phyloP scores from a whole-genome alignment of 2,888 invertebrate genomes.

The Scaptomyza caliginosa region DNA sequence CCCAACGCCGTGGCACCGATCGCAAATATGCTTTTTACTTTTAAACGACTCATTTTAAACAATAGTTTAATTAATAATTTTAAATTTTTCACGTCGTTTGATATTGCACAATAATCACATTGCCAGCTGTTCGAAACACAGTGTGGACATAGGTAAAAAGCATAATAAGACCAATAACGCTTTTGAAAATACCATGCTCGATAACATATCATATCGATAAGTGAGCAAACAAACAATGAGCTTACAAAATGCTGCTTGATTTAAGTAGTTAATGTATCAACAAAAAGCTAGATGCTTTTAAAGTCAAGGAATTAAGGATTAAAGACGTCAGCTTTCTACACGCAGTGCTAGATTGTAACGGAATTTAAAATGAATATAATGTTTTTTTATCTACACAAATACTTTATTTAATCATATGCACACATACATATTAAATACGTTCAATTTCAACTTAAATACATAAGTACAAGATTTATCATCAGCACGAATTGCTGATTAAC shows the following conservation, averaged over 20 bases:
- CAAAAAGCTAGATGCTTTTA: background rate
- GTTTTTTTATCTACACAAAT: conserved; percentile 14
- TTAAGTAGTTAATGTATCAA: background rate
- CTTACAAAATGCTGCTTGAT: conserved; percentile 5
- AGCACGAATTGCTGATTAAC: conserved; percentile 59
- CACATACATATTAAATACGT: conserved; percentile 18
- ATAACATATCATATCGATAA: background rate
- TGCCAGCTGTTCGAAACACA: conserved; percentile 34
- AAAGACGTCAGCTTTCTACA: background rate
- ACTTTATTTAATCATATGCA: background rate
- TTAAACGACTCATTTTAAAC: conserved; percentile 33
- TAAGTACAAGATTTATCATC: conserved; percentile 49
- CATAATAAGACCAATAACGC: background rate
- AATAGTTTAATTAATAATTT: conserved; percentile 39
- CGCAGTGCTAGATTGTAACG: background rate
- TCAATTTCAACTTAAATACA: conserved; percentile 42
- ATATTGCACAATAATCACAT: conserved; percentile 55
- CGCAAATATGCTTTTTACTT: conserved; percentile 44
- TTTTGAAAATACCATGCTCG: background rate
- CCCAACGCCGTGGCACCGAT: conserved; percentile 74
- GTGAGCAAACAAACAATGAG: too few species aligned
- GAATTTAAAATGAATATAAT: background rate
- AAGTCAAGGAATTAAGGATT: background rate
- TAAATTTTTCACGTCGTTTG: conserved; percentile 9
- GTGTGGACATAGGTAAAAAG: conserved; percentile 4